Percentiles rank a stretch among this genome's conserved stretches.
Evolutionary conservation across 2,888 invertebrate genomes (phyloP).

Genomic region (Hirtodrosophila trivittata): DNA sequence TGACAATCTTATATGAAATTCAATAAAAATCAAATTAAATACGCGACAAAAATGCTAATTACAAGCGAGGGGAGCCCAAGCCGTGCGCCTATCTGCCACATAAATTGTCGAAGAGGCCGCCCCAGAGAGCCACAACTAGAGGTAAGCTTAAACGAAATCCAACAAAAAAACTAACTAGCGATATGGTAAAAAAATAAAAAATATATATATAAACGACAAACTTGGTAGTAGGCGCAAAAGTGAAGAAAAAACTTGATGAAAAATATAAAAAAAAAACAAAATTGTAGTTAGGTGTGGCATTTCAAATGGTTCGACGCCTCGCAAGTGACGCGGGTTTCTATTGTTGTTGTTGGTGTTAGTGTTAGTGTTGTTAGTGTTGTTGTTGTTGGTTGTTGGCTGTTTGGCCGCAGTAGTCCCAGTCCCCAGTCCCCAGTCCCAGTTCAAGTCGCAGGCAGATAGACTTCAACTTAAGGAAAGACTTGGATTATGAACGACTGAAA

Average conservation of each 20-base stretch:
- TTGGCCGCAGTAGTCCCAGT: conserved; percentile 52
- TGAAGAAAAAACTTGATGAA: conserved; percentile 31
- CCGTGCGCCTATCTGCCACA: conserved; percentile 32
- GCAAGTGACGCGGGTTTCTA: conserved; percentile 55
- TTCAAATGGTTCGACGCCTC: conserved; percentile 80
- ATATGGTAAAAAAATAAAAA: conserved; percentile 24
- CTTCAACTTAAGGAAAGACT: conserved; percentile 75
- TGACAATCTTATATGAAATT: conserved; percentile 71
- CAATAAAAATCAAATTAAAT: conserved; percentile 79
- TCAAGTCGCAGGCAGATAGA: conserved; percentile 9
- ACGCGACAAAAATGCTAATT: conserved; percentile 77
- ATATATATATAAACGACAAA: conserved; percentile 28
- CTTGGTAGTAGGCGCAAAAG: conserved; percentile 73
- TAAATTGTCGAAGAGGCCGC: conserved; percentile 50
- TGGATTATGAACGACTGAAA: conserved; percentile 80
- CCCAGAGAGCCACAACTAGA: background rate
- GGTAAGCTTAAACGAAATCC: background rate
- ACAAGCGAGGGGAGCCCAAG: conserved; percentile 33
- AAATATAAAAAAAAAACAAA: conserved; percentile 43
- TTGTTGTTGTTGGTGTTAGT: conserved; percentile 34
- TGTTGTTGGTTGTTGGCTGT: conserved; percentile 42
- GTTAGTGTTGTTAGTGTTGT: conserved; percentile 24
- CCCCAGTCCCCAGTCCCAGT: conserved; percentile 22
- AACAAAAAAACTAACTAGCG: conserved; percentile 45
- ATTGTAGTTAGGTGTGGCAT: conserved; percentile 78